Percentiles rank a stretch among this genome's conserved stretches.
These are phyloP conservation scores for Meteorus cinctellus DNA, from an alignment of 2,888 invertebrate species.

Conservation along the genomic window DNA sequence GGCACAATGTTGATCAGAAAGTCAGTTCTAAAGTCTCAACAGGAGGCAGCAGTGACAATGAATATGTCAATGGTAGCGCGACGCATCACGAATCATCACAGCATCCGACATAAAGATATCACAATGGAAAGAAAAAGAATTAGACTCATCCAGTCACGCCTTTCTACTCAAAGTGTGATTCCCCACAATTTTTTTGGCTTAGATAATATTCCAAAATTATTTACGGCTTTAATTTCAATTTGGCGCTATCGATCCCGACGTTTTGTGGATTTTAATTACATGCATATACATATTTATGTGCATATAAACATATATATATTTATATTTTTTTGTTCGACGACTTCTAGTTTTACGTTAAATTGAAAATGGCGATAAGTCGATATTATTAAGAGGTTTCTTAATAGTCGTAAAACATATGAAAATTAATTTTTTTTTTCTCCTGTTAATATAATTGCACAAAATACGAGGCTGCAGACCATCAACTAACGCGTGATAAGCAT, in stretches of 20 bases:
- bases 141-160: conserved; percentile 23
- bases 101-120: conserved; percentile 58
- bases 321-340: conserved; percentile 23
- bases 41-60: conserved; percentile 72
- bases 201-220: conserved; percentile 1
- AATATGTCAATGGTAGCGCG: conserved; percentile 56
- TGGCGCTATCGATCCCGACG: neutral
- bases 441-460: conserved; percentile 56
- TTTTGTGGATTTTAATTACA: neutral
- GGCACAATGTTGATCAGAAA: conserved; percentile 54
- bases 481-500: conserved; percentile 65
- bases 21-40: conserved; percentile 65
- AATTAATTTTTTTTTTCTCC: conserved; percentile 4
- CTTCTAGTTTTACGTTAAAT: neutral
- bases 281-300: neutral
- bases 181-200: neutral
- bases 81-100: conserved; percentile 57
- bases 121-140: neutral
- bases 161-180: conserved; percentile 21
- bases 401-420: conserved; percentile 41
- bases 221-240: neutral
- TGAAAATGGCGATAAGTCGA: neutral
- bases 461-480: conserved; percentile 67
- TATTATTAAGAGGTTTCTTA: conserved; percentile 32
- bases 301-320: conserved; percentile 5